Base-by-base conservation (phyloP, 1,140 invertebrate genomes). In the Thaumatotibia leucotreta region DNA sequence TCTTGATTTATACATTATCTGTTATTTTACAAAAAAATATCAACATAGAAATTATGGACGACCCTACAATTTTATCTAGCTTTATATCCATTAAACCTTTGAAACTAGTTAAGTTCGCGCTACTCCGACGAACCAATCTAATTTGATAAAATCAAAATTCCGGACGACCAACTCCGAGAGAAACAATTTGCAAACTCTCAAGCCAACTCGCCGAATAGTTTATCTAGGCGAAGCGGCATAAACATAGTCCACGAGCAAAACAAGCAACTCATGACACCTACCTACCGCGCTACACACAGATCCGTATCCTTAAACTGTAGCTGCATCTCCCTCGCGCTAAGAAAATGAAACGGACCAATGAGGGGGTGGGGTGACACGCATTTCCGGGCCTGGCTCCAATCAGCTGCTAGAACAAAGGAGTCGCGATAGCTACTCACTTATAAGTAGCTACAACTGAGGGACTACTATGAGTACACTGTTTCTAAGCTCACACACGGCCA, bases 341-440 rank as follows among this genome's bases (percentile, higher is more conserved):
- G 88, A 91, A 91, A 91, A 91, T 84, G 86, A 88, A 86, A 82
- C 84, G 83, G 85, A 89, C 88, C 86, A 91, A 91, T 89, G 86
- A 89, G 86, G 82, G 88, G 88, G 86, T 88, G 88, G 83, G 86
- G 88, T 89, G 88, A 89, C 82, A 91, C 88, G 88, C 88, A 89
- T 88, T 89, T 91, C 88, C 88, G 86, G 84, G 75, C 84, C 76
- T 86, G 81, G 88, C 88, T 91, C 88, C 88, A 91, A 91, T 91
- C 88, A 89, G 86, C 88, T 91, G 84, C 84, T 91, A 88, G 88
- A 91, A 91, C 88, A 91, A 91, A 86, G 84, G 87, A 88, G 77
- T 81, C 79, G 83, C 79, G 86, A 86, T 91, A 87, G 85, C 86
- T 88, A 91, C 88, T 89, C 83, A 87, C 80, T 80, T 88, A 91